Evolutionary conservation across 2,888 invertebrate genomes (phyloP).

Genomic region (Atethmia centrago): DNA sequence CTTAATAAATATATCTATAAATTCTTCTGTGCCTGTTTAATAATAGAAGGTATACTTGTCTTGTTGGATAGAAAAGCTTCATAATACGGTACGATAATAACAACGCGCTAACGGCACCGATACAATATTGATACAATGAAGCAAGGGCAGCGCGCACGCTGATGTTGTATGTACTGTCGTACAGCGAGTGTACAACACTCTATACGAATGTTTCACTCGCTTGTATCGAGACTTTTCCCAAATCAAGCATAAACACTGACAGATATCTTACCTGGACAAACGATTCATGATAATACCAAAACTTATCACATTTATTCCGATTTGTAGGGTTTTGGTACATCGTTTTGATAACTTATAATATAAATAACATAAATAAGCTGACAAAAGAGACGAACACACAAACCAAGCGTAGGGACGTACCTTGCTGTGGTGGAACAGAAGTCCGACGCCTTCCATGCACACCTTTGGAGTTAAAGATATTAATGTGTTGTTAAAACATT

Average conservation of each 20-base stretch:
- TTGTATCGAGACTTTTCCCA: constrained; percentile 78
- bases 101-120: constrained; percentile 83
- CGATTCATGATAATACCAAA: constrained; percentile 78
- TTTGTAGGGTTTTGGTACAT: constrained; percentile 80
- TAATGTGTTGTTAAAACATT: constrained; percentile 25
- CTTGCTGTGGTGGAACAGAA: constrained; percentile 99
- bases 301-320: constrained; percentile 58
- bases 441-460: constrained; percentile 99
- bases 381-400: constrained; percentile 78
- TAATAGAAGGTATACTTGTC: constrained; percentile 64
- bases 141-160: constrained; percentile 79
- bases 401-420: constrained; percentile 90
- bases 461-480: constrained; percentile 88
- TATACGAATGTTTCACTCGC: constrained; percentile 70
- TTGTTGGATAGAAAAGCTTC: constrained; percentile 81
- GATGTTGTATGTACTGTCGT: constrained; percentile 72
- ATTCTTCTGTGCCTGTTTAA: constrained; percentile 55
- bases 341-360: constrained; percentile 66
- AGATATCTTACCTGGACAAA: constrained; percentile 83
- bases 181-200: constrained; percentile 74
- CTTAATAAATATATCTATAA: constrained; percentile 34
- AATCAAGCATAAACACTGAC: constrained; percentile 86
- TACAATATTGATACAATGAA: constrained; percentile 85
- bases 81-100: constrained; percentile 73
- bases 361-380: constrained; percentile 84